These are phyloP conservation scores for Drosophila funebris DNA, from an alignment of 1,140 invertebrate genomes.

Conservation along the genomic window DNA sequence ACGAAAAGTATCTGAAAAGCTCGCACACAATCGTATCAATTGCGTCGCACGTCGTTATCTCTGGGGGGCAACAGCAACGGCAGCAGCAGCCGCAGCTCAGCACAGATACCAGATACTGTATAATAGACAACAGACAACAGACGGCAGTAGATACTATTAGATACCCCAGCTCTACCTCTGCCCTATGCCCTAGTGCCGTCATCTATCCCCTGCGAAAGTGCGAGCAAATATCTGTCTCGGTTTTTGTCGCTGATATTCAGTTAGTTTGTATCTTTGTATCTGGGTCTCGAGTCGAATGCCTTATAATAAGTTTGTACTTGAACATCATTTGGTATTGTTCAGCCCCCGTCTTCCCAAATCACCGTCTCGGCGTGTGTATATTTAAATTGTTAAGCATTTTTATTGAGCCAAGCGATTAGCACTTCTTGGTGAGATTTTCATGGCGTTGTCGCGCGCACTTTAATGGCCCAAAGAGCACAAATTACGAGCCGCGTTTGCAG, in stretches of 20 bases:
- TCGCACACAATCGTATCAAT: conserved; percentile 48
- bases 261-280: not conserved
- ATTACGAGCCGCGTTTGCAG: not conserved
- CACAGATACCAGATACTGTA: conserved; percentile 49
- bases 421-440: conserved; percentile 70
- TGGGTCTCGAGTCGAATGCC: not conserved
- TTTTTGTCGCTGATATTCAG: not conserved
- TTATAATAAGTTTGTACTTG: conserved; percentile 43
- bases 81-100: conserved; percentile 44
- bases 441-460: conserved; percentile 33
- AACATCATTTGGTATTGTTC: conserved; percentile 40
- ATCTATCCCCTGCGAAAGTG: not conserved
- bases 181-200: conserved; percentile 38
- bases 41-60: conserved; percentile 66
- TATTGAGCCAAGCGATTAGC: conserved; percentile 74
- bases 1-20: conserved; percentile 26
- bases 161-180: conserved; percentile 7
- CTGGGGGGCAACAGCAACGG: conserved; percentile 40
- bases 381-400: conserved; percentile 66
- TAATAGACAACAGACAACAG: conserved; percentile 15
- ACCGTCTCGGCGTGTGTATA: conserved; percentile 2
- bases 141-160: conserved; percentile 22
- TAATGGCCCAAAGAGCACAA: conserved; percentile 37
- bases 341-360: not conserved
- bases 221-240: conserved; percentile 1